phyloP scores from a whole-genome alignment of 2,797 vertebrate species.

The Phrynocephalus vlangalii region DNA sequence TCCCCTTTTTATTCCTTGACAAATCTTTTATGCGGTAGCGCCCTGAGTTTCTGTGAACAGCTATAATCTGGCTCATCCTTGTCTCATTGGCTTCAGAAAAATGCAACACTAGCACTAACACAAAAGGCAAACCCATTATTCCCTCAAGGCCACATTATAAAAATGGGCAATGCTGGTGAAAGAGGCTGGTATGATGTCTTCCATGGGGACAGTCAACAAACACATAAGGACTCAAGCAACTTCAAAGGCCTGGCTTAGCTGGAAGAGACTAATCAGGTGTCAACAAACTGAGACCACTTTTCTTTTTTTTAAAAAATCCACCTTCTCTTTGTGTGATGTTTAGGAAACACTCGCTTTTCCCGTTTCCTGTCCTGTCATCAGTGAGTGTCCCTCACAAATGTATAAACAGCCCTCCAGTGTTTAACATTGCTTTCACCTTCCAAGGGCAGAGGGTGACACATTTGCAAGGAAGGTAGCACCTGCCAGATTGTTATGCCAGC shows the following conservation, averaged over 20 bases:
- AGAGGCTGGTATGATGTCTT: background rate
- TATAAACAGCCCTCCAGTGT: background rate
- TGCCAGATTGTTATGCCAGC: background rate
- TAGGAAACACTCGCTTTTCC: conserved; percentile 24
- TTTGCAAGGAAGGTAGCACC: background rate
- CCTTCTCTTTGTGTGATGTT: conserved; percentile 11
- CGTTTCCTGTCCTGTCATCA: background rate
- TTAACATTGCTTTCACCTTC: conserved; percentile 27
- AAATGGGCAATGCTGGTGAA: background rate
- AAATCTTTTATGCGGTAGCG: no score
- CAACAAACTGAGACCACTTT: background rate
- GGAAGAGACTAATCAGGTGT: background rate
- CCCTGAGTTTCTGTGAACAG: background rate
- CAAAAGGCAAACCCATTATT: background rate
- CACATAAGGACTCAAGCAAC: background rate
- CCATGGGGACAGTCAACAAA: background rate
- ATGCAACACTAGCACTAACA: background rate
- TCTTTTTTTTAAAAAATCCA: background rate
- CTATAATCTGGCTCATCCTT: background rate
- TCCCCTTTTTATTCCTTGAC: no score
- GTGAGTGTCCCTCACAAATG: background rate
- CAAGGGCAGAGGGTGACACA: background rate
- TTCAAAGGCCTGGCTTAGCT: background rate
- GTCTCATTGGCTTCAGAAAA: background rate
- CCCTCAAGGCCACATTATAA: background rate